A percentile compares a stretch with the other conserved stretches of the same genome.
These are phyloP conservation scores for Leptinotarsa defecta DNA, from an alignment of 1,140 invertebrate species.

Conservation along the genomic window DNA sequence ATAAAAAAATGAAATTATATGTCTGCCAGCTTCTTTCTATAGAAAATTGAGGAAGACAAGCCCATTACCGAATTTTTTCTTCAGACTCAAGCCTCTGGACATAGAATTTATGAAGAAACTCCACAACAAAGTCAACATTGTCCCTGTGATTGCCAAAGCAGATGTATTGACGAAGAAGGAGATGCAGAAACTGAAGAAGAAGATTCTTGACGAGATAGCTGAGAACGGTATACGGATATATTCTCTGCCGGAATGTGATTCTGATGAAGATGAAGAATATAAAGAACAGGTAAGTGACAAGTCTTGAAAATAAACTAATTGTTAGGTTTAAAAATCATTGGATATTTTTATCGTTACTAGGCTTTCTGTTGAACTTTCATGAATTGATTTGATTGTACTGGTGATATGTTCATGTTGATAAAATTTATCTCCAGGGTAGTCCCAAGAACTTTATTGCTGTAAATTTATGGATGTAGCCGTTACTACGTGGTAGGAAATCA, in stretches of 20 bases:
- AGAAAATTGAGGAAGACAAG: too few species aligned
- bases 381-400: too few species aligned
- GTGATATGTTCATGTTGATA: too few species aligned
- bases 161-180: constrained; percentile 97
- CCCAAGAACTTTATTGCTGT: too few species aligned
- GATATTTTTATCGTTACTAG: background rate
- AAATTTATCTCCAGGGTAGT: too few species aligned
- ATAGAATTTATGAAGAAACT: constrained; percentile 99
- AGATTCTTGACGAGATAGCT: constrained; percentile 83
- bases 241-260: constrained; percentile 94
- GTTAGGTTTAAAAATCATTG: background rate
- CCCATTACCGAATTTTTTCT: too few species aligned
- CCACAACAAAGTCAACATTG: constrained; percentile 98
- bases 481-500: too few species aligned
- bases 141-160: constrained; percentile 98
- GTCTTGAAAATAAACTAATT: too few species aligned
- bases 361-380: too few species aligned
- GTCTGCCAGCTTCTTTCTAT: too few species aligned
- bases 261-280: constrained; percentile 92
- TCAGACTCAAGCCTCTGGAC: constrained; percentile 82
- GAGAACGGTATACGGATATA: constrained; percentile 90
- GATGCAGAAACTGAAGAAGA: constrained; percentile 84
- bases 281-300: constrained; percentile 76
- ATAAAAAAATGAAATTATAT: too few species aligned
- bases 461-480: too few species aligned